Conservation (phyloP, 1,140 invertebrate genomes). For the Micrasema longulum region DNA sequence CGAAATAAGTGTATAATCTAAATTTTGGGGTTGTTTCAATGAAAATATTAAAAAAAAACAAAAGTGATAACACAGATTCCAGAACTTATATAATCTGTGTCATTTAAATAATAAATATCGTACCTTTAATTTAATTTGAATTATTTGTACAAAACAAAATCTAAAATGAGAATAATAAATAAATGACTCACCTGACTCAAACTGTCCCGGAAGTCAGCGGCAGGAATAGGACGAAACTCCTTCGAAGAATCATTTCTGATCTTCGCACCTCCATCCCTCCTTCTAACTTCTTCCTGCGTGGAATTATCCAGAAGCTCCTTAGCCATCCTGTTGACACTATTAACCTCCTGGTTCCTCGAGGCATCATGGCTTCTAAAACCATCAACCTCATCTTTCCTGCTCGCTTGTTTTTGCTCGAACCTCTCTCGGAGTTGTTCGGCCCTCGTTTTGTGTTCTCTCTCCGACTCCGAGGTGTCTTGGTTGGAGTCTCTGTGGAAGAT, state of each 20-base stretch:
- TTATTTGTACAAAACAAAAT: not conserved
- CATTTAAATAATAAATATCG: too few relatives aligned
- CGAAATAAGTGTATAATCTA: too few relatives aligned
- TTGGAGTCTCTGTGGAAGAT: conserved; percentile 33
- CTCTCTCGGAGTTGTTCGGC: conserved; percentile 45
- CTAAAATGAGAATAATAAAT: not conserved
- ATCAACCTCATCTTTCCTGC: conserved; percentile 42
- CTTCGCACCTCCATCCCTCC: conserved; percentile 13
- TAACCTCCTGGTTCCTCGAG: conserved; percentile 16
- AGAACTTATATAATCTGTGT: too few relatives aligned
- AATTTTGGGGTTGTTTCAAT: too few relatives aligned
- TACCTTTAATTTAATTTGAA: too few relatives aligned
- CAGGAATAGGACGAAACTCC: conserved; percentile 35
- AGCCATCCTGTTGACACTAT: conserved; percentile 36
- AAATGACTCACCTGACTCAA: conserved; percentile 35
- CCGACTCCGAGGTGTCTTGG: conserved; percentile 22
- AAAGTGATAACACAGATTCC: too few relatives aligned
- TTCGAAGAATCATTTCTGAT: conserved; percentile 15
- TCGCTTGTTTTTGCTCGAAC: conserved; percentile 43
- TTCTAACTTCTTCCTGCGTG: conserved; percentile 25
- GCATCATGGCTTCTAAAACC: conserved; percentile 24
- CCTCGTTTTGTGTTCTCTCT: conserved; percentile 44
- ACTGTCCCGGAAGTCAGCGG: conserved; percentile 34
- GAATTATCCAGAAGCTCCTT: conserved; percentile 37
- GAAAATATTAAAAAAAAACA: too few relatives aligned